Evolutionary conservation across 2,113 vertebrate genomes (phyloP), one percentile per base, ranked within the genome.

Genomic region (Ornithorhynchus anatinus): DNA sequence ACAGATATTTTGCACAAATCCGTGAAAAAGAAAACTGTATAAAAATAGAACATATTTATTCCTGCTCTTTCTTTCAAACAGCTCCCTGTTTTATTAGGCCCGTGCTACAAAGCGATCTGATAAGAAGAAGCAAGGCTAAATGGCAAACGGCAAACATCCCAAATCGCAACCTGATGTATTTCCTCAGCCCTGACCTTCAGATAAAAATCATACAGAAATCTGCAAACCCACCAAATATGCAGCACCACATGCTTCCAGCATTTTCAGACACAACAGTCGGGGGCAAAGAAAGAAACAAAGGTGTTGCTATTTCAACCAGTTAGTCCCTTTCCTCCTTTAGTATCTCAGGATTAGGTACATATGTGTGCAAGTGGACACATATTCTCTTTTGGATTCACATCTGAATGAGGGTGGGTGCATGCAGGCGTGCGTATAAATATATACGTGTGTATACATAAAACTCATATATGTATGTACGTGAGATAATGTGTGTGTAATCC

Each of bases 101-200:
- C 63, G 4, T 61, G 71, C 57, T 73, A 83, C 85, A 38, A 81
- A 76, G 87, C 8, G 22, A 92, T 90, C 90, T 91, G 90, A 92
- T 92, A 92, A 90, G 85, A 78, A 44, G 79, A 40, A 85, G 83
- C 47, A 65, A 87, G 89, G 91, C 84, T 89, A 90, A 91, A 90
- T 86, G 88, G 83, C 82, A 80, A 85, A 79, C 77, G 70, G 87
- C 88, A 89, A 88, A 89, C 50, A 36, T 84, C 88, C 89, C 91
- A 89, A 88, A 89, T 82, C 84, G 64, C 84, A 75, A 84, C 88
- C 86, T 84, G 84, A 88, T 86, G 80, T 85, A 87, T 90, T 88
- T 92, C 89, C 83, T 79, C 79, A 86, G 88, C 83, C 89, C 85
- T 91, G 89, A 88, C 91, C 89, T 91, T 90, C 89, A 82, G 82